These are phyloP conservation scores for Phaethornis superciliosus DNA, from an alignment of 2,113 vertebrate genomes.

Conservation along the genomic window DNA sequence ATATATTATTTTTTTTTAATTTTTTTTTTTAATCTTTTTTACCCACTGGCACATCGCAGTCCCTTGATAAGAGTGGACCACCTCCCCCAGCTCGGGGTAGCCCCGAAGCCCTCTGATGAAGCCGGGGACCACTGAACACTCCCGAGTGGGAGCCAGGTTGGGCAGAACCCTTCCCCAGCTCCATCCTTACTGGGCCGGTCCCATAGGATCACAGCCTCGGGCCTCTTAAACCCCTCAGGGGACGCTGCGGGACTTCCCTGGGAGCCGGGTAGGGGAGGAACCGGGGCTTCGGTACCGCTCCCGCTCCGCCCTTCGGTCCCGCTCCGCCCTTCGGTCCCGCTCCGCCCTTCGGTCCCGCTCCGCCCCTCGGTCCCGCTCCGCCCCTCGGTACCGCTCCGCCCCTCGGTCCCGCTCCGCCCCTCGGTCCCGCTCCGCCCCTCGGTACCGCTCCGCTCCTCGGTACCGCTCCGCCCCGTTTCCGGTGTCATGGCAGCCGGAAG, in stretches of 20 bases:
- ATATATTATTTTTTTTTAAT: too few relatives aligned
- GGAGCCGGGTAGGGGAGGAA: neutral
- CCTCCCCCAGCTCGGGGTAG: neutral
- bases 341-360: too few relatives aligned
- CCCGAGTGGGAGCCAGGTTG: neutral
- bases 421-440: too few relatives aligned
- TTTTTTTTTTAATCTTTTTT: neutral
- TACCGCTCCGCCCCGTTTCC: neutral
- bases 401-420: neutral
- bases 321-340: too few relatives aligned
- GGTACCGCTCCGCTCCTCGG: neutral
- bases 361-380: too few relatives aligned
- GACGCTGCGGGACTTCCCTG: rapidly evolving
- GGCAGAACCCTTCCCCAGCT: neutral
- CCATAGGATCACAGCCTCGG: rapidly evolving
- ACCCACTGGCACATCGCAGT: neutral
- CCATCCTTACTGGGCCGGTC: neutral
- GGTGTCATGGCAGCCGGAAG: neutral
- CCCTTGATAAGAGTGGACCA: neutral
- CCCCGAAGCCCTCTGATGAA: rapidly evolving
- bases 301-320: too few relatives aligned
- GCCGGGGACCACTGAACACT: neutral
- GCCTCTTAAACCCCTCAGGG: neutral
- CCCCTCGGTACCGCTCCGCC: too few relatives aligned
- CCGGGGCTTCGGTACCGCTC: too few relatives aligned